Evolutionary conservation across 2,797 vertebrate genomes (phyloP).

Genomic region (Characodon lateralis): DNA sequence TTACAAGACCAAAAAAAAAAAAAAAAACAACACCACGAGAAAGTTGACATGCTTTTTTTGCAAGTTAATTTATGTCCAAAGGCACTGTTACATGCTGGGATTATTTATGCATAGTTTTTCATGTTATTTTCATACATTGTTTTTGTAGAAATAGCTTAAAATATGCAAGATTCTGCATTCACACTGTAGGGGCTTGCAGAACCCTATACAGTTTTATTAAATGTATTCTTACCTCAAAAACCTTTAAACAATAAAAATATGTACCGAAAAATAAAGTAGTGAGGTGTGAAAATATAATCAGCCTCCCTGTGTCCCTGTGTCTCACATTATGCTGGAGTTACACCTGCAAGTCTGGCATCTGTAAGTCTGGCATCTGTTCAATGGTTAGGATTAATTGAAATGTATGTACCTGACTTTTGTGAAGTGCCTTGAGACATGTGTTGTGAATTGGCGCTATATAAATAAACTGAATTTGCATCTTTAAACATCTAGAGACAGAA

Average conservation of each 20-base stretch:
- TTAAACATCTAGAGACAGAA: background rate
- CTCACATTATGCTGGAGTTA: background rate
- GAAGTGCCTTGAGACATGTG: too few relatives aligned
- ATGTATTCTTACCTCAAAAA: background rate
- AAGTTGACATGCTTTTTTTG: constrained; percentile 1
- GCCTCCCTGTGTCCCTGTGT: background rate
- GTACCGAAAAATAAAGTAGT: background rate
- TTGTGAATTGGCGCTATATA: too few relatives aligned
- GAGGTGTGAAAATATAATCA: background rate
- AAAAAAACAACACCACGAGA: background rate
- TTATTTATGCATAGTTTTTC: background rate
- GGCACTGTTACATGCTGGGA: background rate
- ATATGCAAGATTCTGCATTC: background rate
- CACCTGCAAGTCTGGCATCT: background rate
- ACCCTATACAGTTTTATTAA: background rate
- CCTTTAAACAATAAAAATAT: background rate
- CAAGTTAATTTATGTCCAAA: constrained; percentile 8
- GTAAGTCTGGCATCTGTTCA: too few relatives aligned
- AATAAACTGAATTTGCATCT: background rate
- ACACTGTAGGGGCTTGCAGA: background rate
- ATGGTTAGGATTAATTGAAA: too few relatives aligned
- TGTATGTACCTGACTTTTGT: too few relatives aligned
- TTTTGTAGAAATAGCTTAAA: background rate
- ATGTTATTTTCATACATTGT: background rate
- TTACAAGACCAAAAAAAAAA: constrained; percentile 19